These are phyloP conservation scores for Palythoa heliodiscus DNA, from an alignment of 92 coral and sea anemone genomes.

Conservation along the genomic window DNA sequence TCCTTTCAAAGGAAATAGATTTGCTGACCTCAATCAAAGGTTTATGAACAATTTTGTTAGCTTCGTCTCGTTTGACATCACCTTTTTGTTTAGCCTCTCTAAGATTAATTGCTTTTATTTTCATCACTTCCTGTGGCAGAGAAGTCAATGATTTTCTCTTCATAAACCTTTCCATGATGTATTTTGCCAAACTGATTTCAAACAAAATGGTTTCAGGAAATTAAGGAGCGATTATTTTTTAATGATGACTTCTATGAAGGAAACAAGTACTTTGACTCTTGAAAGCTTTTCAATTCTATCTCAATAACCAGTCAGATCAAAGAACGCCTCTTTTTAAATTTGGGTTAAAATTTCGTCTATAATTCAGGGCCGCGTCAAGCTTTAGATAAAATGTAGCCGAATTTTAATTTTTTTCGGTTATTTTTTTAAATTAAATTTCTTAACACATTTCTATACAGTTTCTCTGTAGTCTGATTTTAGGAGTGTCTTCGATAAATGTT, in stretches of 20 bases:
- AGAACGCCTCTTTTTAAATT: neutral
- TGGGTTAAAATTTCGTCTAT: neutral
- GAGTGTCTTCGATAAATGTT: neutral
- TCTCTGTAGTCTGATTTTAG: neutral
- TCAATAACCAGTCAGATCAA: neutral
- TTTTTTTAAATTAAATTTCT: neutral
- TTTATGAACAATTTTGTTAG: conserved; percentile 32
- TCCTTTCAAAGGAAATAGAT: conserved; percentile 29
- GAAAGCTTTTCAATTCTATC: neutral
- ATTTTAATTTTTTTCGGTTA: neutral
- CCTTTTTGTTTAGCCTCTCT: conserved; percentile 2
- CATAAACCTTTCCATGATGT: conserved; percentile 25
- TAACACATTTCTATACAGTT: neutral
- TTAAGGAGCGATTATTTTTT: conserved; percentile 42
- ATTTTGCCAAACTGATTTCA: conserved; percentile 14
- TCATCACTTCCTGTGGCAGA: conserved; percentile 29
- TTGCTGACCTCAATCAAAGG: conserved; percentile 28
- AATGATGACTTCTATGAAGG: conserved; percentile 23
- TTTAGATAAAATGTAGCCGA: neutral
- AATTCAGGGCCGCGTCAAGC: neutral
- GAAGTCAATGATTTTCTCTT: conserved; percentile 40
- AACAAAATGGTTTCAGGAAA: conserved; percentile 57
- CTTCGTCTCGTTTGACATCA: conserved; percentile 1
- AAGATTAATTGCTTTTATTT: conserved; percentile 44
- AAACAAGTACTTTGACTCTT: conserved; percentile 37